phyloP scores from a whole-genome alignment of 1,140 invertebrate species.

The Chironomus tepperi region DNA sequence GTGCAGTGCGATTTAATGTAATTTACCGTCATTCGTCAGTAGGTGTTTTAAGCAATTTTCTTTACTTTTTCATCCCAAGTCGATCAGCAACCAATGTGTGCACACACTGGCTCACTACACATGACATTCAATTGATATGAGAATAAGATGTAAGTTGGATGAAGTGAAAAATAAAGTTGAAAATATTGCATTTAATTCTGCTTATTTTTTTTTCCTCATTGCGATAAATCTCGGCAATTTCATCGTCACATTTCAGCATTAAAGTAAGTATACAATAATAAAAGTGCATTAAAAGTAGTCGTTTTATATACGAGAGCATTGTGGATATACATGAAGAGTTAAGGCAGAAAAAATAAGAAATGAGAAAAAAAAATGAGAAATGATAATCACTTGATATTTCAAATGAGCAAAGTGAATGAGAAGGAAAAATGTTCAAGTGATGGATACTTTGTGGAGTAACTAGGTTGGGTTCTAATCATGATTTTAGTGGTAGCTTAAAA shows the following conservation, averaged over 20 bases:
- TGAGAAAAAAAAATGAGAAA: too few relatives aligned
- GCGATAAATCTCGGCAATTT: constrained; percentile 13
- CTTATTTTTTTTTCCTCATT: background rate
- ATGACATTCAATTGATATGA: background rate
- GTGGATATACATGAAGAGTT: too few relatives aligned
- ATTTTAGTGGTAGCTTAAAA: too few relatives aligned
- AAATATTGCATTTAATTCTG: too few relatives aligned
- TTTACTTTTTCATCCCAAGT: background rate
- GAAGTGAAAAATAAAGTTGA: background rate
- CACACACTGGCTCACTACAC: background rate
- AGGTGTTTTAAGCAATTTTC: background rate
- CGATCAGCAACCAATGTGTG: background rate
- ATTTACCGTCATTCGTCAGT: background rate
- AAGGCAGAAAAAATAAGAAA: too few relatives aligned
- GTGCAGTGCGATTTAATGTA: background rate
- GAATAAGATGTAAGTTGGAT: background rate
- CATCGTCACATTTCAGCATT: constrained; percentile 12
- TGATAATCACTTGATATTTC: too few relatives aligned
- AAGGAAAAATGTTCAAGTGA: too few relatives aligned
- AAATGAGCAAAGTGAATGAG: too few relatives aligned
- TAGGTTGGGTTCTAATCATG: too few relatives aligned
- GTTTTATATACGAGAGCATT: too few relatives aligned
- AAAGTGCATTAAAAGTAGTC: background rate
- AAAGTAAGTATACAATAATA: background rate
- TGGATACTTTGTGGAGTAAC: too few relatives aligned